A percentile compares a stretch with the other conserved stretches of the same genome.
Evolutionary conservation across 2,113 vertebrate genomes (phyloP).

Genomic region (Glaucidium brasilianum): DNA sequence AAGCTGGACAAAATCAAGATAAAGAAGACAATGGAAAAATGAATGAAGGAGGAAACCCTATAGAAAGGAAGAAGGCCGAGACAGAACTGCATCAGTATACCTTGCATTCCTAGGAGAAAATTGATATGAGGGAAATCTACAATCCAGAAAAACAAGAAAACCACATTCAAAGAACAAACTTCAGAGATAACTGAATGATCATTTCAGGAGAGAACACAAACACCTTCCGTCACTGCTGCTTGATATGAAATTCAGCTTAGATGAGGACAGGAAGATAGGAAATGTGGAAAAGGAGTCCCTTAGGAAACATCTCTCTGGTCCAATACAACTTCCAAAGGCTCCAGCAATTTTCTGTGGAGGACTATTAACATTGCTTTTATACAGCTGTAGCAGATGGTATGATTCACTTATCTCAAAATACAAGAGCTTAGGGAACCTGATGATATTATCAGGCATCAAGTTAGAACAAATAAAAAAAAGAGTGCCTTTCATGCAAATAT

Average conservation of each 20-base stretch:
- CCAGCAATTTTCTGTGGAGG: slow-evolving; percentile 36
- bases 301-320: slow-evolving; percentile 5
- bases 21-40: background rate
- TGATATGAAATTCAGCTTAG: background rate
- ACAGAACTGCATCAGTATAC: background rate
- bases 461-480: slow-evolving; percentile 47
- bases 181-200: background rate
- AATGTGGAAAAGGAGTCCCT: slow-evolving; percentile 19
- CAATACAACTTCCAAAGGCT: background rate
- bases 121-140: background rate
- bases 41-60: background rate
- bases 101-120: background rate
- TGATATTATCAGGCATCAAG: slow-evolving; percentile 34
- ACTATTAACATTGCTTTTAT: slow-evolving; percentile 41
- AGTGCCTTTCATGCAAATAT: slow-evolving; percentile 35
- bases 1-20: background rate
- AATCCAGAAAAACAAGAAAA: background rate
- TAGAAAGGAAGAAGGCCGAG: background rate
- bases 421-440: slow-evolving; percentile 44
- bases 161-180: background rate
- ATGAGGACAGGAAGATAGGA: background rate
- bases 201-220: background rate
- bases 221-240: background rate
- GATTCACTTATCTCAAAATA: slow-evolving; percentile 61
- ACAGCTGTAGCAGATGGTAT: slow-evolving; percentile 61